These are phyloP conservation scores for Ormyrus labotus DNA, from an alignment of 2,888 invertebrate species.

Conservation along the genomic window DNA sequence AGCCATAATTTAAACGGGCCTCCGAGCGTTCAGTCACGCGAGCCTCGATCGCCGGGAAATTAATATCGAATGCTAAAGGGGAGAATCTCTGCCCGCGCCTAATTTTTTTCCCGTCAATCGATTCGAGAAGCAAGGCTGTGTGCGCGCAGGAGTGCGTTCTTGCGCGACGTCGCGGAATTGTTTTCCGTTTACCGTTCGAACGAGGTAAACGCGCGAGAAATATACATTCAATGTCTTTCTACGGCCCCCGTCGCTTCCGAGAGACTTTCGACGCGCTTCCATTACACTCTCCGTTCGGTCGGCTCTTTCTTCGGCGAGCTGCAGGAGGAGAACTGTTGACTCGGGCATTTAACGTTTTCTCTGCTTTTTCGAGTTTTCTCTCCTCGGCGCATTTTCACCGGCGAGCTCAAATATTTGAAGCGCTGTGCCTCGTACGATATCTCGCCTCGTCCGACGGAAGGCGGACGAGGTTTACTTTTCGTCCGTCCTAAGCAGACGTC, in stretches of 20 bases:
- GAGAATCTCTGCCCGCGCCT: too few relatives aligned
- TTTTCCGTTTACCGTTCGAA: constrained; percentile 12
- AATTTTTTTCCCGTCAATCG: too few relatives aligned
- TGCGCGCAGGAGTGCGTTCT: not conserved
- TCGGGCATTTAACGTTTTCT: too few relatives aligned
- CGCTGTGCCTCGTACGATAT: not conserved
- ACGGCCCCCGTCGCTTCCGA: constrained; percentile 18
- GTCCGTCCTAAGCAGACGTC: too few relatives aligned
- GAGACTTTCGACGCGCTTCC: too few relatives aligned
- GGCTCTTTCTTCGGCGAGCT: not conserved
- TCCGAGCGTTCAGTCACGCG: constrained; percentile 32
- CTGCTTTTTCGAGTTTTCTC: not conserved
- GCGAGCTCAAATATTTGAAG: not conserved
- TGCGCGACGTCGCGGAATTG: constrained; percentile 27
- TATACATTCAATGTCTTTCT: constrained; percentile 31
- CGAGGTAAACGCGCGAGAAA: constrained; percentile 21
- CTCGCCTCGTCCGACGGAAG: too few relatives aligned
- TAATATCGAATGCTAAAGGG: not conserved
- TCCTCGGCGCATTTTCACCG: not conserved
- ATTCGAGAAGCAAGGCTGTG: not conserved
- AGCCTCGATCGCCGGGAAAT: constrained; percentile 1
- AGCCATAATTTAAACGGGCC: constrained; percentile 25
- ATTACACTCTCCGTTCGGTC: not conserved
- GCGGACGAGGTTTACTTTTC: too few relatives aligned
- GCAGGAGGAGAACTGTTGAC: not conserved